Evolutionary conservation across 2,113 vertebrate species (phyloP).

Genomic region (Ammodytes marinus): DNA sequence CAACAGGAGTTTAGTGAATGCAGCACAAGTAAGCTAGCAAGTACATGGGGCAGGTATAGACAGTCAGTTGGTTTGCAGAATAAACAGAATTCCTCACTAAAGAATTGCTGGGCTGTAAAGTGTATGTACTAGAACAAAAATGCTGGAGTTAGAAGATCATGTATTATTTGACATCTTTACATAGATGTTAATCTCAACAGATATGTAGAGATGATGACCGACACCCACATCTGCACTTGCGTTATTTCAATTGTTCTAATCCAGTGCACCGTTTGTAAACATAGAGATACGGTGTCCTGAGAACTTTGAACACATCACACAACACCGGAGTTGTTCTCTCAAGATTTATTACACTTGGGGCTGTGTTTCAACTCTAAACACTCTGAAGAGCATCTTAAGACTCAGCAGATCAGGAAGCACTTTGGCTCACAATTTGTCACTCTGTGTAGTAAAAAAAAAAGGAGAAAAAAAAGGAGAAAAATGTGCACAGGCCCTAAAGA

Average conservation of each 20-base stretch:
- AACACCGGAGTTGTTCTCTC: no score
- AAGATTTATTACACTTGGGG: neutral
- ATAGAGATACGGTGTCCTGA: neutral
- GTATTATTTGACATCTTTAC: neutral
- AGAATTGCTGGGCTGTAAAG: neutral
- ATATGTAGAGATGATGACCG: no score
- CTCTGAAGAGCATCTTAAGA: neutral
- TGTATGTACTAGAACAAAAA: neutral
- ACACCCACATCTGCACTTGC: no score
- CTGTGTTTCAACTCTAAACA: slow-evolving; percentile 6
- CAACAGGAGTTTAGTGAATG: no score
- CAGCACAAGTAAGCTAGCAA: no score
- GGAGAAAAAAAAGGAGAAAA: no score
- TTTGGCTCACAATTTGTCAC: slow-evolving; percentile 29
- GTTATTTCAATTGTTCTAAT: no score
- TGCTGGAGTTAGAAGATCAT: neutral
- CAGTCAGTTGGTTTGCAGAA: neutral
- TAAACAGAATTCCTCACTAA: no score
- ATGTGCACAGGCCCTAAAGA: slow-evolving; percentile 11
- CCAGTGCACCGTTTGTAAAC: neutral
- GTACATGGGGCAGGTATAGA: neutral
- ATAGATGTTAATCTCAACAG: no score
- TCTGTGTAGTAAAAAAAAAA: neutral
- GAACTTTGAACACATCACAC: neutral
- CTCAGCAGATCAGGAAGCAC: slow-evolving; percentile 51